Base-by-base conservation (phyloP, 35 echinoderm and acorn worm genomes). In the Diadema setosum region DNA sequence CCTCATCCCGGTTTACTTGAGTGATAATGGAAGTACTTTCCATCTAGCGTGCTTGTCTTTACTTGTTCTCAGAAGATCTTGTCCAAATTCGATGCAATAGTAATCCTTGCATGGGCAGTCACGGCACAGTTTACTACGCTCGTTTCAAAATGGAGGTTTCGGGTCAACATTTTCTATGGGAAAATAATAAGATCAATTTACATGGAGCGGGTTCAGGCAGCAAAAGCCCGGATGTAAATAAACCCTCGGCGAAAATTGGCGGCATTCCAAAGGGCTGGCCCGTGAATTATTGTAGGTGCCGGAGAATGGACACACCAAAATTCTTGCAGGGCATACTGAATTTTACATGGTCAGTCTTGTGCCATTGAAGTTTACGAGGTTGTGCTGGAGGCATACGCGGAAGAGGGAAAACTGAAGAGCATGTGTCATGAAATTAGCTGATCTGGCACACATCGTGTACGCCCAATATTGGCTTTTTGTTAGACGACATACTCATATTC, bases 11-110 rank as follows among this genome's bases (percentile, higher is more conserved):
- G 61, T 94, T 95, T 52, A 95, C 96, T 94, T 99, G 96, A 65
- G 96, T 95, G 85, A 99, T 99, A 95, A 99, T 99, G 85, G 89
- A 95, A 90, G 96, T 94, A 99, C 89, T 95, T 86, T 99, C 96
- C 96, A 99, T 99, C 90, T 99, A 99, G 84, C 64, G 84, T 91
- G 85, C 63, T 70, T 78, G 9, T 78, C 35, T 21, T 78, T 34
- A 78, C 73, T 41, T 20, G 39, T 41, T 78, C 35, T 24, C 73
- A 39, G 73, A 78, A 78, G 29, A 78, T 78, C 73, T 78, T 42
- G 37, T 32, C 30, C 27, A n/a, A 78, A 78, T 35, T 78, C 35
- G 7, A 25, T 42, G 73, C 25, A 41, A 44, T n/a, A 78, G 73
- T 78, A 78, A 44, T 78, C 73, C 73, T 44, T 43, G 33, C 40